These are phyloP conservation scores for Neodiprion virginianus DNA, from an alignment of 1,140 invertebrate genomes.

Conservation along the genomic window DNA sequence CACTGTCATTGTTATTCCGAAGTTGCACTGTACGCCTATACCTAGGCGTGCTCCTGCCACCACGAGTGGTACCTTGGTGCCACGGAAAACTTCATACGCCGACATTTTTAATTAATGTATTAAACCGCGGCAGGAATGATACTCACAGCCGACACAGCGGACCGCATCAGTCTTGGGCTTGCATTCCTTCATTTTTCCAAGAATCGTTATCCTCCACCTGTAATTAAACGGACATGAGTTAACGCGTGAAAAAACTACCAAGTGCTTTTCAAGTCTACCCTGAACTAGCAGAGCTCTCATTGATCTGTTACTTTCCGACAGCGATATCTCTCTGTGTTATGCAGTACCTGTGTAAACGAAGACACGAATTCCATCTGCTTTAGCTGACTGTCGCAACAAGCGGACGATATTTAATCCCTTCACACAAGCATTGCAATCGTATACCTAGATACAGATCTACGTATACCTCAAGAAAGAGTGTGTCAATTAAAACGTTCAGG, in stretches of 20 bases:
- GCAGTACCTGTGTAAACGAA: background rate
- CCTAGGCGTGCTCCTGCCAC: background rate
- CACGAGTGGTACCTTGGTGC: background rate
- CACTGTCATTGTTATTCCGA: background rate
- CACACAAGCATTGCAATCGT: background rate
- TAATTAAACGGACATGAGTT: slow-evolving; percentile 5
- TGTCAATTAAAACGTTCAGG: slow-evolving; percentile 5
- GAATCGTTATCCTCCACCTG: background rate
- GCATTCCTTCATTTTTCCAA: slow-evolving; percentile 1
- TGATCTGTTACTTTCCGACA: slow-evolving; percentile 2
- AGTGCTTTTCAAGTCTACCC: background rate
- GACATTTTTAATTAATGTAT: background rate
- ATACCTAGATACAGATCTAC: background rate
- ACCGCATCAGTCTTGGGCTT: background rate
- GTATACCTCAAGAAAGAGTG: background rate
- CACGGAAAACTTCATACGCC: background rate
- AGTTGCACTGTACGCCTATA: background rate
- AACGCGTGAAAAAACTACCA: slow-evolving; percentile 3
- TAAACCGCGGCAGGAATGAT: background rate
- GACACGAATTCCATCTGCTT: background rate
- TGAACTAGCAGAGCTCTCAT: background rate
- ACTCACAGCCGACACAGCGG: background rate
- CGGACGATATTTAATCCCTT: no score
- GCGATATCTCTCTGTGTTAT: background rate
- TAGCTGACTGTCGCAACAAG: background rate